Evolutionary conservation across 2,888 invertebrate species (phyloP).

Genomic region (Chalcosyrphus nemorum): DNA sequence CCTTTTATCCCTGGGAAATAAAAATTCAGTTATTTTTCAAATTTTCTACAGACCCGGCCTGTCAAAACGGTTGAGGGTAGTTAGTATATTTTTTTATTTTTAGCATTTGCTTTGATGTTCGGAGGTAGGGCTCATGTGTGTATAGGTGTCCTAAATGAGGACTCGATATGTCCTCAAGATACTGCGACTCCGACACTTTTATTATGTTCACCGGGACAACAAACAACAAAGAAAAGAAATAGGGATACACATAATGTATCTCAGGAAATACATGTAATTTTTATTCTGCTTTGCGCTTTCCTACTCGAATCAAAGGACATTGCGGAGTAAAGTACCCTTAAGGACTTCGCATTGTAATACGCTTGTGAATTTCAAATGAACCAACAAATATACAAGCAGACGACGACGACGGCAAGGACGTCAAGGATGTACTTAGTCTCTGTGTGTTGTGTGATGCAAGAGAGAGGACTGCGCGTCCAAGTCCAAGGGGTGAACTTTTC

Average conservation of each 20-base stretch:
- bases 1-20: conserved; percentile 30
- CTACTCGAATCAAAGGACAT: conserved; percentile 27
- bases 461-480: conserved; percentile 5
- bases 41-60: conserved; percentile 23
- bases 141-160: conserved; percentile 1
- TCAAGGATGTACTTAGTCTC: conserved; percentile 23
- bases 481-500: conserved; percentile 30
- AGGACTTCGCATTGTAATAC: conserved; percentile 47
- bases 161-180: conserved; percentile 21
- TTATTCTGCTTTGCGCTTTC: not conserved
- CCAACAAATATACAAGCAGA: not conserved
- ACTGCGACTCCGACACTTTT: conserved; percentile 15
- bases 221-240: not conserved
- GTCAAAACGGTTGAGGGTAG: conserved; percentile 40
- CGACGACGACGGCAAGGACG: not conserved
- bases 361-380: conserved; percentile 59
- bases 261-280: not conserved
- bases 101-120: conserved; percentile 30
- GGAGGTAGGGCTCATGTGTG: not conserved
- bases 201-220: conserved; percentile 28
- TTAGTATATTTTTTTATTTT: not conserved
- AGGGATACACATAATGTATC: conserved; percentile 17
- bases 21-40: conserved; percentile 28
- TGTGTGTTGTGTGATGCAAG: not conserved
- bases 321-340: conserved; percentile 20